Evolutionary conservation across 2,888 invertebrate species (phyloP).

Genomic region (Heliconius aoede): DNA sequence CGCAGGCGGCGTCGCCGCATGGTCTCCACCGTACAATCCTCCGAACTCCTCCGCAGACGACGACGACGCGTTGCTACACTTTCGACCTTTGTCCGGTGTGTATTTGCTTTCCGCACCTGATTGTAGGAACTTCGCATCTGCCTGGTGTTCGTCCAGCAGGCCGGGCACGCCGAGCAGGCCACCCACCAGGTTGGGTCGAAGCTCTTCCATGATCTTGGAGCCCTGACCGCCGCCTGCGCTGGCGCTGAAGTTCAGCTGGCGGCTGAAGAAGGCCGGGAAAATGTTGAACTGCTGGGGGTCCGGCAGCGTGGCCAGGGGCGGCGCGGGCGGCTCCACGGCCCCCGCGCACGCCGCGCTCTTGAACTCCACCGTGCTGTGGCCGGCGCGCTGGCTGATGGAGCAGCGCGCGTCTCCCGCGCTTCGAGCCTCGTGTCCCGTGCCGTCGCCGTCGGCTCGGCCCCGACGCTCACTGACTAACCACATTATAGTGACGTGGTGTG

Average conservation of each 20-base stretch:
- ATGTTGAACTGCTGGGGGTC: conserved; percentile 94
- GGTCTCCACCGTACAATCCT: conserved; percentile 90
- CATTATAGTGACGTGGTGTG: conserved; percentile 84
- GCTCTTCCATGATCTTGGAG: conserved; percentile 92
- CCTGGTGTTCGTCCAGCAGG: conserved; percentile 90
- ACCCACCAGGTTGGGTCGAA: conserved; percentile 91
- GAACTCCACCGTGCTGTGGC: conserved; percentile 93
- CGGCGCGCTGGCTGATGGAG: conserved; percentile 77
- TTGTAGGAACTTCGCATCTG: conserved; percentile 83
- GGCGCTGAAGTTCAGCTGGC: conserved; percentile 92
- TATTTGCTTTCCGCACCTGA: conserved; percentile 83
- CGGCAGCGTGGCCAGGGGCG: conserved; percentile 83
- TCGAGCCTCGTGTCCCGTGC: conserved; percentile 71
- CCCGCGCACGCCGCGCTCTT: conserved; percentile 89
- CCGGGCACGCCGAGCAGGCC: conserved; percentile 91
- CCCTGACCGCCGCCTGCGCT: conserved; percentile 88
- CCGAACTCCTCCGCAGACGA: conserved; percentile 95
- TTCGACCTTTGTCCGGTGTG: conserved; percentile 84
- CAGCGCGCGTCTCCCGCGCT: conserved; percentile 77
- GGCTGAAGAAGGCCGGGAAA: conserved; percentile 95
- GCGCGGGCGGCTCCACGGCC: conserved; percentile 81
- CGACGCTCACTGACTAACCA: conserved; percentile 86
- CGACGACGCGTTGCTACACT: conserved; percentile 90
- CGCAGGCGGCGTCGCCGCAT: conserved; percentile 88
- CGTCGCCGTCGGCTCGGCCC: conserved; percentile 83